phyloP scores from a whole-genome alignment of 2,113 vertebrate genomes.

The Poecilia latipinna region DNA sequence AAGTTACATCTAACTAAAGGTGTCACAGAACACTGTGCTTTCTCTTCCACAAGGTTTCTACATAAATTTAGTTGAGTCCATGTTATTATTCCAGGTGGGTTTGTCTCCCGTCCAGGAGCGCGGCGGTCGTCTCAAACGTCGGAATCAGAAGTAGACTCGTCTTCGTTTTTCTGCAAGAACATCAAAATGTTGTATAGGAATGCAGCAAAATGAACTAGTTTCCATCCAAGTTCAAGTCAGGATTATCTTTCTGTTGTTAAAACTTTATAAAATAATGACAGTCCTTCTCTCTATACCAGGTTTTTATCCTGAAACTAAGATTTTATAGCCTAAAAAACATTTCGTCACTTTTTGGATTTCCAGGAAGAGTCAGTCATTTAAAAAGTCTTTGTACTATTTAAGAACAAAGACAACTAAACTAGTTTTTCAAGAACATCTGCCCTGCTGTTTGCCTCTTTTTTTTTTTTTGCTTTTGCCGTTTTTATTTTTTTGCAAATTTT shows the following conservation, averaged over 20 bases:
- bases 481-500: background rate
- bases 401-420: background rate
- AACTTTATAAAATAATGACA: background rate
- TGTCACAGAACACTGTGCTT: conserved; percentile 6
- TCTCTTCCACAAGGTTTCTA: conserved; percentile 5
- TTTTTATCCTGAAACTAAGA: background rate
- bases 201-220: background rate
- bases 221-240: background rate
- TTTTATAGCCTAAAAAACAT: background rate
- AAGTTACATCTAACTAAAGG: background rate
- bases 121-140: conserved; percentile 30
- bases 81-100: background rate
- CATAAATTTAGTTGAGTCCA: background rate
- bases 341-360: background rate
- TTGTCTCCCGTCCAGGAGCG: background rate
- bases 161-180: conserved; percentile 33
- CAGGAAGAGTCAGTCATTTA: background rate
- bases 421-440: too few species aligned
- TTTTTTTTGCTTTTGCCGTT: background rate
- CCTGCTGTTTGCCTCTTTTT: background rate
- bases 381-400: background rate
- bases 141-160: conserved; percentile 40
- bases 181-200: conserved; percentile 7
- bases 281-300: background rate
- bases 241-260: background rate